These are phyloP conservation scores for Deroplatys truncata DNA, from an alignment of 2,888 invertebrate genomes.

Conservation along the genomic window DNA sequence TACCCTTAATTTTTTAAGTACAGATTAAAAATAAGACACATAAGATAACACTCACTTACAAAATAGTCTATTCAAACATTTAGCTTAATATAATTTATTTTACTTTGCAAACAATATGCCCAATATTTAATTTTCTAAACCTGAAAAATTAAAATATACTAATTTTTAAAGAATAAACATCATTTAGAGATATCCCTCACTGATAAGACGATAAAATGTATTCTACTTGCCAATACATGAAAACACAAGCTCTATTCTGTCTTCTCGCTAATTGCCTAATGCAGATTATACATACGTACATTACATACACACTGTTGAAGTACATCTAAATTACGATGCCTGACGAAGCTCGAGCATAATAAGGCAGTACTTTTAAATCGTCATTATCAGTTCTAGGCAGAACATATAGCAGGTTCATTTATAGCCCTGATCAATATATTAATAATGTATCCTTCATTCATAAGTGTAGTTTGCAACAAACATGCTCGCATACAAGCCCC, in stretches of 20 bases:
- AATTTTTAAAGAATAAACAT: no score
- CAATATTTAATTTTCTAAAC: background rate
- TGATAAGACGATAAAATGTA: background rate
- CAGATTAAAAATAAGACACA: no score
- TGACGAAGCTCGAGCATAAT: slow-evolving; percentile 27
- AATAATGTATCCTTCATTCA: background rate
- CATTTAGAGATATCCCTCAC: background rate
- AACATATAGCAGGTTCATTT: slow-evolving; percentile 13
- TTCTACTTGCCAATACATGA: background rate
- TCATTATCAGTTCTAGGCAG: slow-evolving; percentile 12
- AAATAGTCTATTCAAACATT: no score
- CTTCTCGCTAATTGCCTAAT: background rate
- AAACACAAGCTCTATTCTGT: background rate
- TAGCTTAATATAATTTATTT: no score
- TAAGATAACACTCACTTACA: no score
- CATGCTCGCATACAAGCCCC: background rate
- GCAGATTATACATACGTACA: background rate
- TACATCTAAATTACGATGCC: slow-evolving; percentile 20
- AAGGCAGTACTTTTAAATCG: slow-evolving; percentile 24
- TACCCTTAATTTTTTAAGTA: no score
- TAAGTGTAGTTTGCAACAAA: background rate
- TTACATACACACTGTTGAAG: background rate
- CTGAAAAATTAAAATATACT: background rate
- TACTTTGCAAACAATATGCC: no score
- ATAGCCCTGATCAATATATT: slow-evolving; percentile 16